Base-by-base conservation (phyloP, 2,888 invertebrate genomes). In the Clepsis dumicolana region DNA sequence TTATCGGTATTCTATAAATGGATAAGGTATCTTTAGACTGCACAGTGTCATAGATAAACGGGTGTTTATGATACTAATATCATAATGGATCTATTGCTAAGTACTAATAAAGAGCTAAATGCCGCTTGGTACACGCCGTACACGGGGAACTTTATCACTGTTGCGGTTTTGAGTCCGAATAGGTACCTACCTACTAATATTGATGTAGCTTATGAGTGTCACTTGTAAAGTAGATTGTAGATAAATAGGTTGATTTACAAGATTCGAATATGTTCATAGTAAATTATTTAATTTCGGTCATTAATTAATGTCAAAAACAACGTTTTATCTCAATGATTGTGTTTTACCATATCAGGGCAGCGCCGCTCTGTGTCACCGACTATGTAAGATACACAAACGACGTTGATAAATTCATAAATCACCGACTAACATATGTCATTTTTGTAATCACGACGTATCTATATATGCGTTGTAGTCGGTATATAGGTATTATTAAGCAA, bases 401-500 rank as follows among this genome's bases (percentile, higher is more conserved):
- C 56, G 68, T 69, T 70, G 77, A 74, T 76, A 76, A 76, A 74
- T 74, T 70, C 60, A 69, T 67, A 71, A 65, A 64, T 77, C 77
- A 80, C 59, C 41, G 63, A 64, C 63, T 68, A 64, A 68, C 81
- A 84, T 78, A 76, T 82, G 80, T 84, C 75, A 77, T 79, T 79
- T 79, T 80, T 79, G 78, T 83, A 81, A 81, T 83, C 77, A 81
- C 77, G 77, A 72, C 72, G 72, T 79, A 77, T 78, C 76, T 76
- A 74, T 70, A 70, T 73, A 70, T 73, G 75, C 72, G 72, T 77
- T 59, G 63, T 27, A 59, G 25, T 29, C 48, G 44, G 61, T 61
- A 70, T 56, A 38, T 80, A 84, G 82, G 78, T 79, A 81, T 82
- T 72, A 75, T 88, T 86, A 84, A 84, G 90, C 88, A 88, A 89